Evolutionary conservation across 1,140 invertebrate genomes (phyloP).

Genomic region (Melipona quadrifasciata): DNA sequence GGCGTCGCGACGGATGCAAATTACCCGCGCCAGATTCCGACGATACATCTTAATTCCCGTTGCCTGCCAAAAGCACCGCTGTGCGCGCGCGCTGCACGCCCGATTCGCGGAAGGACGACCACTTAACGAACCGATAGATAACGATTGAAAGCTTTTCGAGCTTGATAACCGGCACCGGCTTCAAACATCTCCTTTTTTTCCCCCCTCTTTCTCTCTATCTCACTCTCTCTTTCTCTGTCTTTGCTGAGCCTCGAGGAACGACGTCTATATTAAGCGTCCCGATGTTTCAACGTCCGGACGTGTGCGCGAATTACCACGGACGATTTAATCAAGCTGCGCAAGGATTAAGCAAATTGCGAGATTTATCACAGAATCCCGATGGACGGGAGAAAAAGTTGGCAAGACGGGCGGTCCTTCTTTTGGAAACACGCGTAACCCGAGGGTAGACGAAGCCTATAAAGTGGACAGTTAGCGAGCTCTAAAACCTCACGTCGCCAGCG

Average conservation of each 20-base stretch:
- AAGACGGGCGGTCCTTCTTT: not conserved
- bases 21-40: slow-evolving; percentile 79
- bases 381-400: not conserved
- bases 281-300: not conserved
- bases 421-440: not conserved
- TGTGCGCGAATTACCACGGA: not conserved
- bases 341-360: not conserved
- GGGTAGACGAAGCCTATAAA: not conserved
- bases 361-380: not conserved
- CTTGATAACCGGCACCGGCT: slow-evolving; percentile 6
- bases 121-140: slow-evolving; percentile 21
- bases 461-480: slow-evolving; percentile 24
- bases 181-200: not conserved
- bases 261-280: not conserved
- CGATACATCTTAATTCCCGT: slow-evolving; percentile 81
- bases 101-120: slow-evolving; percentile 52
- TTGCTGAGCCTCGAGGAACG: not conserved
- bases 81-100: not conserved
- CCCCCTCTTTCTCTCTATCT: not conserved
- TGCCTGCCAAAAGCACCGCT: slow-evolving; percentile 71
- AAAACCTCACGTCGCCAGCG: slow-evolving; percentile 47
- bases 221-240: not conserved
- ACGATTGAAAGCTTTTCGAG: not conserved
- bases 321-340: not conserved
- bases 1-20: slow-evolving; percentile 80